Evolutionary conservation across 2,888 invertebrate species (phyloP).

Genomic region (Zelleria hepariella): DNA sequence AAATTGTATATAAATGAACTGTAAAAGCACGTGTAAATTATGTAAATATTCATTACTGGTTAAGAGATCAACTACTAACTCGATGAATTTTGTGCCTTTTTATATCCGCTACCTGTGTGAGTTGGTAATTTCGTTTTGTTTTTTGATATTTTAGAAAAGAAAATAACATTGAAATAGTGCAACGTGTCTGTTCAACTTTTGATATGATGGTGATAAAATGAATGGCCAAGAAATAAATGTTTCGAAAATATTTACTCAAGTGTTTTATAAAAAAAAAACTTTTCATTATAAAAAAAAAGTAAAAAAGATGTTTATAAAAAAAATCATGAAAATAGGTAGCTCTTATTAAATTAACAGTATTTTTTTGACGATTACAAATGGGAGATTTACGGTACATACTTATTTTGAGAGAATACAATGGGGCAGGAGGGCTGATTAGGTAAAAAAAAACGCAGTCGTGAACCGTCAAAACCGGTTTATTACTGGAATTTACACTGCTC

Average conservation of each 20-base stretch:
- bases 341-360: no score
- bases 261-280: neutral
- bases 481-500: no score
- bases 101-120: neutral
- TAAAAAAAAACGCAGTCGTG: no score
- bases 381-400: no score
- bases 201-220: neutral
- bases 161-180: neutral
- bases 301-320: no score
- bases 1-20: neutral
- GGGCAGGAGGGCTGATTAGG: no score
- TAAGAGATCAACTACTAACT: neutral
- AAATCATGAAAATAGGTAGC: no score
- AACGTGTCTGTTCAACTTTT: neutral
- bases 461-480: no score
- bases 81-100: neutral
- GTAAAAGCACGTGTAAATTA: neutral
- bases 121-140: neutral
- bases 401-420: no score
- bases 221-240: neutral
- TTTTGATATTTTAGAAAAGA: neutral
- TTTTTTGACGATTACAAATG: no score
- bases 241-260: neutral
- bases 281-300: no score
- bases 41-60: neutral